Evolutionary conservation across 2,797 vertebrate genomes (phyloP).

Genomic region (Siniperca scherzeri): DNA sequence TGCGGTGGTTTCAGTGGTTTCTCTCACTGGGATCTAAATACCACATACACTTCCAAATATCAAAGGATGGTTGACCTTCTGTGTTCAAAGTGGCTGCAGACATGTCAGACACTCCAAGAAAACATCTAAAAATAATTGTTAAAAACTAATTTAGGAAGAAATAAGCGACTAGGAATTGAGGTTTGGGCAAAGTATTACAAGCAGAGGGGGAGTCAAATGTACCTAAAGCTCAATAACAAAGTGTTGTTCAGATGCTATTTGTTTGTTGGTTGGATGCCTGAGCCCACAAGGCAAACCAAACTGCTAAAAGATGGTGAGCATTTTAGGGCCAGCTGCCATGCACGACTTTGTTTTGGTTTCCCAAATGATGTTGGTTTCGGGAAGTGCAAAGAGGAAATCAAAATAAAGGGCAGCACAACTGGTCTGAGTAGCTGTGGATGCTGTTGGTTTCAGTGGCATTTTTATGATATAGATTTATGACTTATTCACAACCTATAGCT

Average conservation of each 20-base stretch:
- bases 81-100: slow-evolving; percentile 35
- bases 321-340: slow-evolving; percentile 34
- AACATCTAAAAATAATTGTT: slow-evolving; percentile 37
- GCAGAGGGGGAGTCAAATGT: slow-evolving; percentile 15
- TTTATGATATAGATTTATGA: slow-evolving; percentile 5
- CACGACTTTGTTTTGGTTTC: slow-evolving; percentile 55
- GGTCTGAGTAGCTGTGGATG: background rate
- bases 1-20: slow-evolving; percentile 75
- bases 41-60: slow-evolving; percentile 64
- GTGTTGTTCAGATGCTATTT: slow-evolving; percentile 17
- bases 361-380: slow-evolving; percentile 40
- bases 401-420: slow-evolving; percentile 24
- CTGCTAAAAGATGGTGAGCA: slow-evolving; percentile 42
- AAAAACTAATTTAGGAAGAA: slow-evolving; percentile 39
- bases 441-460: background rate
- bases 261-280: slow-evolving; percentile 40
- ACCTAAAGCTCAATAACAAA: slow-evolving; percentile 47
- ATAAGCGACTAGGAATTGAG: slow-evolving; percentile 27
- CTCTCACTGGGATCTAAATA: slow-evolving; percentile 63
- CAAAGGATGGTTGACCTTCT: slow-evolving; percentile 53
- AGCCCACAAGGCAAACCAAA: slow-evolving; percentile 33
- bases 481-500: background rate
- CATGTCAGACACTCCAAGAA: slow-evolving; percentile 25
- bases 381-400: slow-evolving; percentile 37
- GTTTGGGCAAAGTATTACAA: slow-evolving; percentile 21